phyloP scores from a whole-genome alignment of 2,797 vertebrate species.

The Meda fulgida region DNA sequence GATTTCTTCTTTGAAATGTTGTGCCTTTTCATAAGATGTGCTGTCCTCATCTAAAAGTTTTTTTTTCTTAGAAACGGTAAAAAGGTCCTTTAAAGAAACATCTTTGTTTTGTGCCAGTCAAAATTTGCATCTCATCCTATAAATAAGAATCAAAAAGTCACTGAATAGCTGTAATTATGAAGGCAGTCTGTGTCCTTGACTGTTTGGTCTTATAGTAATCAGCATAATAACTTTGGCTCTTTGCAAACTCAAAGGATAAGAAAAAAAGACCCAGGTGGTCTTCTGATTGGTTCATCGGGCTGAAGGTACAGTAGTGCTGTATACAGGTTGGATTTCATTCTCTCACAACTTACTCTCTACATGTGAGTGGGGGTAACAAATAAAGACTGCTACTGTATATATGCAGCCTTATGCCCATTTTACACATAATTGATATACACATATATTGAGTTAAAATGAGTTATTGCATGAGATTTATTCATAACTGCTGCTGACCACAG shows the following conservation, averaged over 20 bases:
- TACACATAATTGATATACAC: not conserved
- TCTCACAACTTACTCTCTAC: not conserved
- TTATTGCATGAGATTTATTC: not conserved
- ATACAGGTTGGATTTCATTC: slow-evolving; percentile 46
- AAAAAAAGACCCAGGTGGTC: slow-evolving; percentile 42
- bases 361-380: slow-evolving; percentile 8
- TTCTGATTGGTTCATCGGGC: slow-evolving; percentile 46
- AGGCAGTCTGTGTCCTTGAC: slow-evolving; percentile 40
- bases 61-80: not conserved
- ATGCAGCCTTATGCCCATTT: not conserved
- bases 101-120: slow-evolving; percentile 2
- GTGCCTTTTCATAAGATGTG: not conserved
- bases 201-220: slow-evolving; percentile 36
- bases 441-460: not conserved
- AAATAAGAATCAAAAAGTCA: slow-evolving; percentile 24
- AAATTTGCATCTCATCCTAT: slow-evolving; percentile 32
- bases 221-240: slow-evolving; percentile 46
- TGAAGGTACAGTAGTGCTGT: slow-evolving; percentile 29
- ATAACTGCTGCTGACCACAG: slow-evolving; percentile 15
- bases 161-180: slow-evolving; percentile 33
- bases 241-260: slow-evolving; percentile 34
- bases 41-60: not conserved
- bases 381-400: not conserved
- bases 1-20: not conserved
- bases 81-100: not conserved